Percentiles rank a stretch among this genome's conserved stretches.
These are phyloP conservation scores for Malacoctenus gilli DNA, from an alignment of 2,797 vertebrate genomes.

Conservation along the genomic window DNA sequence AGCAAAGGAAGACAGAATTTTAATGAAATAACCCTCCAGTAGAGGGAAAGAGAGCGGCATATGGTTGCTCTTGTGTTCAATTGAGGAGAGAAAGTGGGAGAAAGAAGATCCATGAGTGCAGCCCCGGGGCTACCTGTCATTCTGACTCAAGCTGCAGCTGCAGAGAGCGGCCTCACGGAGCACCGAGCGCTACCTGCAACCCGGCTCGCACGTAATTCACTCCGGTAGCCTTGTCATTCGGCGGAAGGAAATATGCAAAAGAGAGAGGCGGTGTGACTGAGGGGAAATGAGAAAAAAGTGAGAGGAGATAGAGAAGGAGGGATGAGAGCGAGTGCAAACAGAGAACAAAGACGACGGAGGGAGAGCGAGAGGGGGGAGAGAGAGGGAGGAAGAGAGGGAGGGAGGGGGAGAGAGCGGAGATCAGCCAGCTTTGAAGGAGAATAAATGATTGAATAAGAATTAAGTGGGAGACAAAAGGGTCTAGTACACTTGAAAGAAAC, in stretches of 20 bases:
- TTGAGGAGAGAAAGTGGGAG: constrained; percentile 29
- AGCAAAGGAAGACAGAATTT: constrained; percentile 32
- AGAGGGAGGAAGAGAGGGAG: constrained; percentile 3
- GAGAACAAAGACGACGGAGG: background rate
- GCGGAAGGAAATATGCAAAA: constrained; percentile 3
- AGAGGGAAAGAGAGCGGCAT: constrained; percentile 39
- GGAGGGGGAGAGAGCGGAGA: constrained; percentile 8
- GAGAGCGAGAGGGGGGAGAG: constrained; percentile 11
- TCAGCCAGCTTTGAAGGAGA: constrained; percentile 24
- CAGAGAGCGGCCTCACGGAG: constrained; percentile 49
- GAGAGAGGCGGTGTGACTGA: background rate
- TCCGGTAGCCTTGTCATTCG: constrained; percentile 38
- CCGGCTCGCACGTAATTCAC: constrained; percentile 37
- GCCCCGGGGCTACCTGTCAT: constrained; percentile 61
- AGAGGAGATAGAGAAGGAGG: constrained; percentile 1
- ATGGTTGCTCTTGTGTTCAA: constrained; percentile 44
- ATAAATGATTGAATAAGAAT: constrained; percentile 16
- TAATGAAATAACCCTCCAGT: constrained; percentile 42
- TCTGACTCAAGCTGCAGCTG: constrained; percentile 54
- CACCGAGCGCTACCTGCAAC: constrained; percentile 38
- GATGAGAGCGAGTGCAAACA: background rate
- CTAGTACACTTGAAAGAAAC: constrained; percentile 15
- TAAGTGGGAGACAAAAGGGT: background rate
- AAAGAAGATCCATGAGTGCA: constrained; percentile 47
- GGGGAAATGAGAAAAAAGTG: constrained; percentile 25